Evolutionary conservation across 1,140 invertebrate species (phyloP).

Genomic region (Gryllus bimaculatus): DNA sequence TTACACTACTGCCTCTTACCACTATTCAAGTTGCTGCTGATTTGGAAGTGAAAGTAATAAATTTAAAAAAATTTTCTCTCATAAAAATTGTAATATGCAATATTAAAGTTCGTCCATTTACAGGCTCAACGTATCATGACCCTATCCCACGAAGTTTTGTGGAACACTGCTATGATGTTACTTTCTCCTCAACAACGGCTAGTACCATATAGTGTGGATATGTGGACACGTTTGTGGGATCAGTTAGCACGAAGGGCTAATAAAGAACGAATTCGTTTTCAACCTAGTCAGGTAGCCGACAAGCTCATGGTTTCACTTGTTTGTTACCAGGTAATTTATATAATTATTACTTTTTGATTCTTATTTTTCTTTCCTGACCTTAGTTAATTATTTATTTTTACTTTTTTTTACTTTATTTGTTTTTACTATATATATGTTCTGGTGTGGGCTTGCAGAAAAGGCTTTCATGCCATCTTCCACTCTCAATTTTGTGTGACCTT

Average conservation of each 20-base stretch:
- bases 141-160: slow-evolving; percentile 56
- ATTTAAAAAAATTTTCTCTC: background rate
- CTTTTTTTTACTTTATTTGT: too few species aligned
- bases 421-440: too few species aligned
- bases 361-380: too few species aligned
- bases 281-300: slow-evolving; percentile 56
- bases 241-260: slow-evolving; percentile 44
- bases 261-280: slow-evolving; percentile 51
- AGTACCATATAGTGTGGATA: slow-evolving; percentile 64
- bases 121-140: slow-evolving; percentile 38
- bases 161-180: slow-evolving; percentile 72
- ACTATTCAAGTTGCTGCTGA: slow-evolving; percentile 41
- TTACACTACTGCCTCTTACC: slow-evolving; percentile 60
- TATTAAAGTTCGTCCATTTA: slow-evolving; percentile 1
- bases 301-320: slow-evolving; percentile 65
- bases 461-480: too few species aligned
- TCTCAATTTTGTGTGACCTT: too few species aligned
- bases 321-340: slow-evolving; percentile 54
- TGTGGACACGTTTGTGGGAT: slow-evolving; percentile 74
- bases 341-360: too few species aligned
- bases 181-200: slow-evolving; percentile 69
- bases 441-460: too few species aligned
- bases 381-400: too few species aligned
- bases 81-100: background rate
- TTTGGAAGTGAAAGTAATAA: slow-evolving; percentile 39